Percentiles rank a stretch among this genome's conserved stretches.
Conservation (phyloP, 1,140 invertebrate species). For the Papilio helenus region DNA sequence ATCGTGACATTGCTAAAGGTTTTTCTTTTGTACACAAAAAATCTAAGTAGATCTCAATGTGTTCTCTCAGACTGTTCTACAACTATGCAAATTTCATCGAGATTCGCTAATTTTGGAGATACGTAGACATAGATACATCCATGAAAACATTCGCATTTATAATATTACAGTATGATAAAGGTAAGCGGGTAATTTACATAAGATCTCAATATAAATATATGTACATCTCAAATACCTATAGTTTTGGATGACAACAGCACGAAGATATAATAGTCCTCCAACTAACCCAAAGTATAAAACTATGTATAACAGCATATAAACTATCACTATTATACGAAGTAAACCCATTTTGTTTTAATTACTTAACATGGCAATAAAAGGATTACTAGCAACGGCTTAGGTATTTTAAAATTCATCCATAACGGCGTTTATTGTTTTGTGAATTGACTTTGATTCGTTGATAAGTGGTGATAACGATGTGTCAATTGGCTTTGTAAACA, state of each 20-base stretch:
- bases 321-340: constrained; percentile 57
- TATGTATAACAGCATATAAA: constrained; percentile 66
- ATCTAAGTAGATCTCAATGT: no score
- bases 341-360: constrained; percentile 55
- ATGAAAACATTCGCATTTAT: no score
- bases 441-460: constrained; percentile 28
- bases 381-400: neutral
- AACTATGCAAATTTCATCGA: no score
- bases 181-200: no score
- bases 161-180: no score
- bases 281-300: constrained; percentile 64
- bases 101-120: no score
- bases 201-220: neutral
- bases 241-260: constrained; percentile 51
- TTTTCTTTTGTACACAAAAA: no score
- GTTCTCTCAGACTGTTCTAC: no score
- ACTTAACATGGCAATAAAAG: neutral
- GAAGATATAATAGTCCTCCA: constrained; percentile 59
- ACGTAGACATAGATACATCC: no score
- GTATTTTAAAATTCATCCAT: constrained; percentile 33
- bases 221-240: constrained; percentile 55
- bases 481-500: neutral
- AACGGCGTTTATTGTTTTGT: constrained; percentile 9
- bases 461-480: constrained; percentile 11
- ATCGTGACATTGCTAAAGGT: no score